Evolutionary conservation across 1,140 invertebrate genomes (phyloP).

Genomic region (Bombus consobrinus): DNA sequence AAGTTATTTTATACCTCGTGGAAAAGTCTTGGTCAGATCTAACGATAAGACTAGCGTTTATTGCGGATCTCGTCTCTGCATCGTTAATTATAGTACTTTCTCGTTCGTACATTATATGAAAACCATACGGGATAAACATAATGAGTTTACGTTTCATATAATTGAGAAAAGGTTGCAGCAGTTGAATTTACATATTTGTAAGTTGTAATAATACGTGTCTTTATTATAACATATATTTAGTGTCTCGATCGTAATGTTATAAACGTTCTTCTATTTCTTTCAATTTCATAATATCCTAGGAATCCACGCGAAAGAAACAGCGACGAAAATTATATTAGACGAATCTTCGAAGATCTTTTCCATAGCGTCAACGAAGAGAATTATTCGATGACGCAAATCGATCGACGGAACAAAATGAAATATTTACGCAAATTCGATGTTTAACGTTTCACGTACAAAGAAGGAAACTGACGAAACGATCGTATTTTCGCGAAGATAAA

Average conservation of each 20-base stretch:
- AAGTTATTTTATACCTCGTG: not conserved
- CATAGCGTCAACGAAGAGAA: too few relatives aligned
- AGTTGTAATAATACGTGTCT: too few relatives aligned
- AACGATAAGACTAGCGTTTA: not conserved
- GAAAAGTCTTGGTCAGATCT: not conserved
- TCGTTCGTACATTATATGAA: not conserved
- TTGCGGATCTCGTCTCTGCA: not conserved
- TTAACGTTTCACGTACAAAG: not conserved
- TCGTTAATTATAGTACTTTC: not conserved
- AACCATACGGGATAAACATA: not conserved
- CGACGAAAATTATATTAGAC: too few relatives aligned
- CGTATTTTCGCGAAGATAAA: constrained; percentile 38
- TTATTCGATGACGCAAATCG: too few relatives aligned
- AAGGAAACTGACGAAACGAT: not conserved
- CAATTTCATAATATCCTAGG: too few relatives aligned
- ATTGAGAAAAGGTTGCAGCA: not conserved
- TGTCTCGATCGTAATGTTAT: too few relatives aligned
- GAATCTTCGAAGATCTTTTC: too few relatives aligned
- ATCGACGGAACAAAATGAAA: too few relatives aligned
- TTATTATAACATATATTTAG: too few relatives aligned
- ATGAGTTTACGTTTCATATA: not conserved
- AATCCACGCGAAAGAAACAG: too few relatives aligned
- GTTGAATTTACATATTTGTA: too few relatives aligned
- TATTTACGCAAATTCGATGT: not conserved
- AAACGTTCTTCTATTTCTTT: too few relatives aligned